Base-by-base conservation (phyloP, 2,888 invertebrate species). In the Orthosia incerta region DNA sequence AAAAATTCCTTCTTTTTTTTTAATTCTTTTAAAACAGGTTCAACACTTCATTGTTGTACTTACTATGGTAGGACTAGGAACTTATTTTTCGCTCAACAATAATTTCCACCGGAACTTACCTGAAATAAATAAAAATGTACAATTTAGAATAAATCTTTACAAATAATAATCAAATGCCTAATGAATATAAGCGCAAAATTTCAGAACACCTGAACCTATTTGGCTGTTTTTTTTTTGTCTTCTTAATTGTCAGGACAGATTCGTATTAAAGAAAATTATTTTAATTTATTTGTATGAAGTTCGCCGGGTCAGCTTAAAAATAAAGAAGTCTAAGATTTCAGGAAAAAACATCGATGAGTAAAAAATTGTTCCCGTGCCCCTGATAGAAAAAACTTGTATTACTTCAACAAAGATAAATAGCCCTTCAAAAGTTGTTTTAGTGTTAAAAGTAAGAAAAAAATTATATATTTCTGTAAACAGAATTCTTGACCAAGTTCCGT, bases 401-500 rank as follows among this genome's bases (percentile, higher is more conserved):
- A 56, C 4, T 15, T 45, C 1, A 1, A 56, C 9, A 64, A 60
- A 64, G 3, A 60, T 45, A 26, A 53, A 69, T n/a, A 55, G 23
- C n/a, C 31, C 9, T 31, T 23, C 50, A 51, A 51, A 71, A 64
- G 23, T 50, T 60, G 0, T 50, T 53, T 55, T 48, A n/a, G 9
- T n/a, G 4, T 26, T 20, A 20, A 48, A 55, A 55, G 16, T 20
- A 26, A 31, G 9, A 9, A 39, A 45, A 53, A 46, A 75, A 39
- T 13, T 1, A 46, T 7, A 13, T 60, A 15, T 50, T 66, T 55
- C 39, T 50, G 16, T 53, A 26, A 2, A 48, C 45, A 66, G 15
- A 74, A 83, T 72, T 75, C 62, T 61, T 66, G 31, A 53, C n/a
- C 15, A 84, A 86, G 60, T 76, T 69, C 53, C n/a, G 16, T 46